Base-by-base conservation (phyloP, 2,888 invertebrate species). In the Metalampra italica region DNA sequence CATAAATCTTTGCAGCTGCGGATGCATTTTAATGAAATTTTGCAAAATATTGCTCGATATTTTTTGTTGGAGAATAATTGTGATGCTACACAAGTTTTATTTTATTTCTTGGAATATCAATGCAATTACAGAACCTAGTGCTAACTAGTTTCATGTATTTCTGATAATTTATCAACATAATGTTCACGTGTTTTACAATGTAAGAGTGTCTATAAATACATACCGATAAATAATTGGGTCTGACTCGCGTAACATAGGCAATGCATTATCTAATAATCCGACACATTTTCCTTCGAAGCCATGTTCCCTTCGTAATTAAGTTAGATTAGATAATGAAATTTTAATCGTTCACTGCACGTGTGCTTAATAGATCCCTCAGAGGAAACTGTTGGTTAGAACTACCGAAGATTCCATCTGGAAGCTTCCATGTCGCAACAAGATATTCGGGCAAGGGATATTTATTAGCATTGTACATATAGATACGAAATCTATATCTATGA, bases 21-120 rank as follows among this genome's bases (percentile, higher is more conserved):
- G 52, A 54, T 62, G 61, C 60, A 61, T 60, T 64, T 58, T 57
- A 59, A 62, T 62, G 57, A 60, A 59, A 61, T 59, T 22, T 59
- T 59, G 52, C 55, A 62, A 55, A 44, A n/a, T 45, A 30, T 41
- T 15, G 12, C 36, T 11, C 3, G 8, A 45, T n/a, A 41, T 15
- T 41, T 41, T 4, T n/a, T 12, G 12, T 8, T 43, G 30, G 7
- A 3, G 30, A 12, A 43, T 12, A 5, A n/a, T 41, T 13, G 7
- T 38, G 12, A 12, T 13, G 22, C n/a, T n/a, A n/a, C n/a, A n/a
- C n/a, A n/a, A n/a, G n/a, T 22, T 22, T 22, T 22, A 2, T 22
- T 3, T 3, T 22, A 22, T 22, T 22, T 22, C 5, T 22, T 22
- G 22, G 22, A 22, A 22, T 22, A 22, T 22, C 22, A 22, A 2